Evolutionary conservation across 2,113 vertebrate species (phyloP).

Genomic region (Limanda limanda): DNA sequence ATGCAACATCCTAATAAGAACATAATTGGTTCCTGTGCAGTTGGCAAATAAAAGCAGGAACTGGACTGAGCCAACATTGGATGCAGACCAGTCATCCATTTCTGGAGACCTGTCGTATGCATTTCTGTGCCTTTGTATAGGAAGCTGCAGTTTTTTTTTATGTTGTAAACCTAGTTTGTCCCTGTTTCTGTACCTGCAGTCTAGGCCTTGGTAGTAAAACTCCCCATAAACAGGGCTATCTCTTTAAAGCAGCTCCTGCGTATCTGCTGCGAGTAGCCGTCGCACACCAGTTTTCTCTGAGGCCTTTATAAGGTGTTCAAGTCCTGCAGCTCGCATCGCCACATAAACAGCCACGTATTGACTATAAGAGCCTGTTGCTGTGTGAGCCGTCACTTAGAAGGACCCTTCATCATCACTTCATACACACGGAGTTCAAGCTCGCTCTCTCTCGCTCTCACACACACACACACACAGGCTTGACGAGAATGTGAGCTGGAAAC

Average conservation of each 20-base stretch:
- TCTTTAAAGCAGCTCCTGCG: constrained; percentile 20
- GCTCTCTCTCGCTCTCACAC: background rate
- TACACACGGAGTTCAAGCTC: background rate
- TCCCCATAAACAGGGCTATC: constrained; percentile 5
- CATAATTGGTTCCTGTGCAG: background rate
- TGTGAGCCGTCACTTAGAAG: constrained; percentile 55
- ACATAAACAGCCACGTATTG: constrained; percentile 79
- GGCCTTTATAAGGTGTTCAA: constrained; percentile 65
- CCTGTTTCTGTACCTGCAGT: background rate
- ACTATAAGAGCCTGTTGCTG: constrained; percentile 63
- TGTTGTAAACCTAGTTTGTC: background rate
- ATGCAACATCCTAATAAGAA: background rate
- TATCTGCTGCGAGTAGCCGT: constrained; percentile 15
- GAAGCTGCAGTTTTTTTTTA: background rate
- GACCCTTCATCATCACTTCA: constrained; percentile 32
- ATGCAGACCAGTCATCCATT: background rate
- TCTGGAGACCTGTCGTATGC: background rate
- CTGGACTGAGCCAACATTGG: background rate
- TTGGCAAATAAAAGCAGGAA: background rate
- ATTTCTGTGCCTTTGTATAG: background rate
- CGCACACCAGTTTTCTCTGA: constrained; percentile 10
- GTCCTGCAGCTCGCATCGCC: constrained; percentile 29
- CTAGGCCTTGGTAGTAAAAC: background rate
- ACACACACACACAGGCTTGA: constrained; percentile 24
- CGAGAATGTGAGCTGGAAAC: constrained; percentile 46